A percentile compares a stretch with the other conserved stretches of the same genome.
Conservation (phyloP, 2,888 invertebrate genomes). For the Clostera curtula region DNA sequence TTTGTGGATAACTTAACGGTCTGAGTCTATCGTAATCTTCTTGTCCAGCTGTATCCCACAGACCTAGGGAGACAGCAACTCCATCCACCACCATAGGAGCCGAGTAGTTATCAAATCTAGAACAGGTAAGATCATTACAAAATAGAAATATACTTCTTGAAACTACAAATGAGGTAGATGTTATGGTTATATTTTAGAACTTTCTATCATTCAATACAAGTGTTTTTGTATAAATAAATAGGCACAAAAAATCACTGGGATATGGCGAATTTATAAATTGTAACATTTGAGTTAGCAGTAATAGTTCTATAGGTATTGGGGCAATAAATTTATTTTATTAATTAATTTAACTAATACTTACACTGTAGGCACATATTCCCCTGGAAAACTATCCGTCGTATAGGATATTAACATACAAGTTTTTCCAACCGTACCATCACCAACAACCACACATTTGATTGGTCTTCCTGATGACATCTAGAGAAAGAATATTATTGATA, state of each 20-base stretch:
- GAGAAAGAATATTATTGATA: constrained; percentile 45
- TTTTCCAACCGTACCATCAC: constrained; percentile 95
- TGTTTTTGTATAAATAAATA: too few relatives aligned
- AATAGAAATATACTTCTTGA: too few relatives aligned
- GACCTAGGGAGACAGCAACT: constrained; percentile 94
- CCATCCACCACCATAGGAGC: constrained; percentile 99
- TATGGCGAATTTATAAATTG: too few relatives aligned
- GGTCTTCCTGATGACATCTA: constrained; percentile 94
- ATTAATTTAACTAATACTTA: constrained; percentile 68
- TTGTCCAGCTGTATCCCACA: constrained; percentile 99
- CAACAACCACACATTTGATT: constrained; percentile 94
- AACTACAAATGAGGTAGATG: too few relatives aligned
- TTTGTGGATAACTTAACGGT: constrained; percentile 98
- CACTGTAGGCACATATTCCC: constrained; percentile 96
- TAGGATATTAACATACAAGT: constrained; percentile 96
- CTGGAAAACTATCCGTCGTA: constrained; percentile 94
- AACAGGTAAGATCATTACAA: too few relatives aligned
- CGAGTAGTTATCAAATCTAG: constrained; percentile 98
- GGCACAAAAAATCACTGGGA: too few relatives aligned
- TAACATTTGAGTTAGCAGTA: too few relatives aligned
- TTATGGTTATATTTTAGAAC: too few relatives aligned
- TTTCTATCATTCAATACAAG: too few relatives aligned
- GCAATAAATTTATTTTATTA: constrained; percentile 4
- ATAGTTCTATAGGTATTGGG: too few relatives aligned
- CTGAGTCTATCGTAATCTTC: constrained; percentile 97